Evolutionary conservation across 2,113 vertebrate species (phyloP).

Genomic region (Gallinago undulata): DNA sequence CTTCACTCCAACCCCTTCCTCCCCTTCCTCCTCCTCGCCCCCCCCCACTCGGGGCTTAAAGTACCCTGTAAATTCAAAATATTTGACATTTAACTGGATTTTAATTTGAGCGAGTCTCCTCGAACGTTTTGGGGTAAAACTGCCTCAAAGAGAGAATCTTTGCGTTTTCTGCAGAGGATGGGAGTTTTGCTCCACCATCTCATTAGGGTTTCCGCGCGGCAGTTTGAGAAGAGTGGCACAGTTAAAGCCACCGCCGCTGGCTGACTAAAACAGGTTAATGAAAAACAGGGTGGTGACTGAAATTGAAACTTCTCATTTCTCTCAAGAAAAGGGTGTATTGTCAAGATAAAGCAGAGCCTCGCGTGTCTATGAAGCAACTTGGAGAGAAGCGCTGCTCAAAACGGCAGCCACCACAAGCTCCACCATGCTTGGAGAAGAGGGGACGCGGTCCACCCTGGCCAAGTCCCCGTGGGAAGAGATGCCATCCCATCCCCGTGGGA

Average conservation of each 20-base stretch:
- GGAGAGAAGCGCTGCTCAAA: not conserved
- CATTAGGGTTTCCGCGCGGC: not conserved
- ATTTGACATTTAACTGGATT: conserved; percentile 13
- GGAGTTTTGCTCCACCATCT: not conserved
- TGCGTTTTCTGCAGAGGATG: not conserved
- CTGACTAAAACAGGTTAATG: conserved; percentile 62
- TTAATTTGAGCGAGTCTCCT: not conserved
- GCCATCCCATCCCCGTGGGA: rapidly evolving
- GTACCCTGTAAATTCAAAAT: not conserved
- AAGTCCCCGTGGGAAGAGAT: rapidly evolving
- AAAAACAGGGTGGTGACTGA: conserved; percentile 60
- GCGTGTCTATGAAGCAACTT: not conserved
- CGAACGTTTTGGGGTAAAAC: not conserved
- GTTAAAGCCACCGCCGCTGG: not conserved
- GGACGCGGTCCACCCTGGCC: rapidly evolving
- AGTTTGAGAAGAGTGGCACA: not conserved
- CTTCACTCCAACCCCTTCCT: not conserved
- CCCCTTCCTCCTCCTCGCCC: too few relatives aligned
- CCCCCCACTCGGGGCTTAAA: not conserved
- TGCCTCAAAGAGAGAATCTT: not conserved
- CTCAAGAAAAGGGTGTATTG: conserved; percentile 41
- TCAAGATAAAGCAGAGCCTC: not conserved
- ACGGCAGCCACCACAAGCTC: not conserved
- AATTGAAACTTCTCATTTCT: conserved; percentile 60
- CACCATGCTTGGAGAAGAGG: rapidly evolving